Evolutionary conservation across 1,140 invertebrate genomes (phyloP), one percentile per base, ranked within the genome.

Genomic region (Papilio polytes): DNA sequence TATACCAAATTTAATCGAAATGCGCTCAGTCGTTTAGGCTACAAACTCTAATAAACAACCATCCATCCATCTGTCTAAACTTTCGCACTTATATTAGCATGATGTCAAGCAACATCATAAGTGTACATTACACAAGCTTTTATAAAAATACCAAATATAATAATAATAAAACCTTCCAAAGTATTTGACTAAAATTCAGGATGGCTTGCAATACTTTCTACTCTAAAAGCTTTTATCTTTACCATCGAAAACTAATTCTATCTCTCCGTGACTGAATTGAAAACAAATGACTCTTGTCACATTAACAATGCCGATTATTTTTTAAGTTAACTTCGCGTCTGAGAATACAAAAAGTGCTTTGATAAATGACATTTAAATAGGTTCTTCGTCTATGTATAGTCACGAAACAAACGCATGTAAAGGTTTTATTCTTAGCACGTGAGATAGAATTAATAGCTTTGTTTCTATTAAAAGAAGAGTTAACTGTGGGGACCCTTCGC

Each of bases 331-430:
- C 31, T 78, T 26, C 51, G 18, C 51, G 26, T 56, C 74, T 13
- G 26, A 77, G 26, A 77, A 56, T 59, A 78, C 22, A 78, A 56
- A 26, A 36, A 78, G 74, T 77, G 31, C 74, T 59, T 78, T 78
- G 13, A 44, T 59, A 78, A 78, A 59, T 78, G 15, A 44, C 74
- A 41, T 78, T 31, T 36, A 78, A 59, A 76, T 56, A 78, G 26
- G 53, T 77, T 56, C 15, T 53, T 44, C 36, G 31, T 56, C 18
- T 56, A 56, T 41, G 18, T 22, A 20, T 13, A 26, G 46, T 76
- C 48, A 26, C 46, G 63, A 13, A 31, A 18, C 26, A 12, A 15
- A 31, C 59, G 22, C 15, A 31, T 70, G n/a, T 31, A 70, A 70
- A 70, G 31, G 26, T 70, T 70, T 70, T 70, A 70, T 70, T 70